Conservation (phyloP, 2,797 vertebrate species). For the Huso huso region DNA sequence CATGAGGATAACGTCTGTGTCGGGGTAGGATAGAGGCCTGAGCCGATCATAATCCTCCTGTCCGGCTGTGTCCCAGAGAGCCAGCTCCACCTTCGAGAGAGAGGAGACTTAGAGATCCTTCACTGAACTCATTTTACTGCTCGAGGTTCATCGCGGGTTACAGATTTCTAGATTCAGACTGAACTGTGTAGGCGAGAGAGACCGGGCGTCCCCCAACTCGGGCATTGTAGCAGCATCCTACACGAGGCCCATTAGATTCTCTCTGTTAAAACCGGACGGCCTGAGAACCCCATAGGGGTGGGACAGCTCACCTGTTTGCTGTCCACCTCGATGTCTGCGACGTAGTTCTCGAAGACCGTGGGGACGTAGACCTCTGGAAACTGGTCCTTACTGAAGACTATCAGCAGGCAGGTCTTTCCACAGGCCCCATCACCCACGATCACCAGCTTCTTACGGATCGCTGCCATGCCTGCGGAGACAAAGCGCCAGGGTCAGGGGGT, state of each 20-base stretch:
- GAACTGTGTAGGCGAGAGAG: too few species aligned
- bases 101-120: too few species aligned
- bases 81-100: slow-evolving; percentile 79
- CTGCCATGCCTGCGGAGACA: slow-evolving; percentile 75
- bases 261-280: too few species aligned
- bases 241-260: too few species aligned
- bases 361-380: slow-evolving; percentile 96
- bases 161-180: too few species aligned
- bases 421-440: slow-evolving; percentile 97
- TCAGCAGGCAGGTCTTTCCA: slow-evolving; percentile 95
- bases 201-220: too few species aligned
- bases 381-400: slow-evolving; percentile 98
- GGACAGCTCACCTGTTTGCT: slow-evolving; percentile 75
- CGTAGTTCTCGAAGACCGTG: slow-evolving; percentile 96
- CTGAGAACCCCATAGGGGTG: too few species aligned
- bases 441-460: slow-evolving; percentile 97
- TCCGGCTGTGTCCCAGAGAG: slow-evolving; percentile 95
- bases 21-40: slow-evolving; percentile 94
- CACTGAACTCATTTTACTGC: too few species aligned
- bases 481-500: too few species aligned
- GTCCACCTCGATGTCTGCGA: slow-evolving; percentile 96
- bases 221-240: too few species aligned
- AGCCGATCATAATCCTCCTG: slow-evolving; percentile 97
- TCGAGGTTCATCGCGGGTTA: too few species aligned
- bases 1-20: slow-evolving; percentile 98